Evolutionary conservation across 2,113 vertebrate species (phyloP).

Genomic region (Ramphastos sulfuratus): DNA sequence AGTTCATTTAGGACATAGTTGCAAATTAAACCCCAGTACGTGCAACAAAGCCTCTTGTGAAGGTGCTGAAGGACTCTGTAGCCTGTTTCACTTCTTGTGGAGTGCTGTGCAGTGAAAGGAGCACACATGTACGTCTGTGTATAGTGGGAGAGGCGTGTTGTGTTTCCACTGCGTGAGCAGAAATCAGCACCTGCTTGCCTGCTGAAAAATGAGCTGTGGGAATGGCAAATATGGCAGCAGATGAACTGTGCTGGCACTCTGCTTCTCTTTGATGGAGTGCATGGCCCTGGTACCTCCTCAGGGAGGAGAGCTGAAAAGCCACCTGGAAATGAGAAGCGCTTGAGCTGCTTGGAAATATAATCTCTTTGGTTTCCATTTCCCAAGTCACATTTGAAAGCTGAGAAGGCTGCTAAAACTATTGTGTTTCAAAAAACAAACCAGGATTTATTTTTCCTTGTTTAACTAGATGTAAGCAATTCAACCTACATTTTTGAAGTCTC

Average conservation of each 20-base stretch:
- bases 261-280: fast-evolving
- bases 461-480: not conserved
- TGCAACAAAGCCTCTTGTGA: fast-evolving
- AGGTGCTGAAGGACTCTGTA: not conserved
- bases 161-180: not conserved
- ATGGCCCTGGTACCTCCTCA: not conserved
- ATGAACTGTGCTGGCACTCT: not conserved
- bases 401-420: not conserved
- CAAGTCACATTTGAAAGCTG: not conserved
- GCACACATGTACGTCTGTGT: fast-evolving
- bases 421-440: not conserved
- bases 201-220: not conserved
- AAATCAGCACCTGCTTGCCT: not conserved
- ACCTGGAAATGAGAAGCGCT: not conserved
- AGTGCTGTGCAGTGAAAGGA: not conserved
- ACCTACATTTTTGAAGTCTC: not conserved
- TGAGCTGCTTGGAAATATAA: not conserved
- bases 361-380: not conserved
- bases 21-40: not conserved
- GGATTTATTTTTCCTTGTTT: not conserved
- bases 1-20: not conserved
- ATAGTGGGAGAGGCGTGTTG: not conserved
- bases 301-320: not conserved
- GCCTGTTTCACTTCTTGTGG: not conserved
- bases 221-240: not conserved